phyloP scores from a whole-genome alignment of 1,140 invertebrate species.

The Anadara kagoshimensis region DNA sequence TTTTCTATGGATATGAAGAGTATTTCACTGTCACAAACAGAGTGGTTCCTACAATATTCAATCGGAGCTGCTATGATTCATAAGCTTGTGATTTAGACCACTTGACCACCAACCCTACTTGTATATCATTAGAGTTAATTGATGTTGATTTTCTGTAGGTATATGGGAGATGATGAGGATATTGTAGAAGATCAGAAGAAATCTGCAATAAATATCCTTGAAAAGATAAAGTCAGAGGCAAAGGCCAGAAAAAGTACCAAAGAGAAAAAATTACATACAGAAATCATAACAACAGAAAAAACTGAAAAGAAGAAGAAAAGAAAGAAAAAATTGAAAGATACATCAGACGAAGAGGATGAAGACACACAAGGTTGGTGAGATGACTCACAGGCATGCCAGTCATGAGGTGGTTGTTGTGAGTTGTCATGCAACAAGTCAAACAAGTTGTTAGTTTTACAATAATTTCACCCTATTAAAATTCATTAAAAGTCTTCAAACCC shows the following conservation, averaged over 20 bases:
- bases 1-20: too few relatives aligned
- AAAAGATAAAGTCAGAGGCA: constrained; percentile 45
- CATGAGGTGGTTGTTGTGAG: too few relatives aligned
- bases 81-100: too few relatives aligned
- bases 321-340: neutral
- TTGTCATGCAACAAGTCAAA: too few relatives aligned
- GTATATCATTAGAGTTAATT: too few relatives aligned
- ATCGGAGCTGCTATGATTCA: too few relatives aligned
- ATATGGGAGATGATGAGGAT: constrained; percentile 48
- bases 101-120: too few relatives aligned
- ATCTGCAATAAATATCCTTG: constrained; percentile 38
- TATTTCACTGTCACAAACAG: too few relatives aligned
- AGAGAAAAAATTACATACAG: constrained; percentile 7
- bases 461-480: too few relatives aligned
- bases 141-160: constrained; percentile 36
- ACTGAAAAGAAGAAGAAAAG: constrained; percentile 1
- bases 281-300: constrained; percentile 16
- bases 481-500: too few relatives aligned
- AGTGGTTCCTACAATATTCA: too few relatives aligned
- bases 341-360: neutral
- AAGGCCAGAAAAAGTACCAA: constrained; percentile 25
- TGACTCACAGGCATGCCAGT: neutral
- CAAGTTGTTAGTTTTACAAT: too few relatives aligned
- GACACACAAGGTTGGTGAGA: neutral
- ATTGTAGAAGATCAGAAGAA: constrained; percentile 13